These are phyloP conservation scores for Cherax quadricarinatus DNA, from an alignment of 1,140 invertebrate species.

Conservation along the genomic window DNA sequence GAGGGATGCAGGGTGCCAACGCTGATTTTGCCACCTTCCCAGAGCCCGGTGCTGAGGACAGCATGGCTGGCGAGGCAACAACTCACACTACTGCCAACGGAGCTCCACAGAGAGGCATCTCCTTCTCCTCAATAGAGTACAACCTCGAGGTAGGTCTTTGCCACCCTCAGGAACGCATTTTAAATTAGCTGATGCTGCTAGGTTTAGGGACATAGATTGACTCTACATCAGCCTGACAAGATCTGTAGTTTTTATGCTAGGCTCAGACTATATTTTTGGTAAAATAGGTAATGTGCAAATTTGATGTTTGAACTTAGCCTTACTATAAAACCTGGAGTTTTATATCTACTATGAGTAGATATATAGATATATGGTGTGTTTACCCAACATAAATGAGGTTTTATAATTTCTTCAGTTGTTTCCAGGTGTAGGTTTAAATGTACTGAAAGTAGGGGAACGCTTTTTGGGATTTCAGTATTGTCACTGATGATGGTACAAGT, in stretches of 20 bases:
- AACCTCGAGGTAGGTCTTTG: slow-evolving; percentile 32
- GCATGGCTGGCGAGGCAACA: too few relatives aligned
- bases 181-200: too few relatives aligned
- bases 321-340: too few relatives aligned
- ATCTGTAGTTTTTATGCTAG: too few relatives aligned
- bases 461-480: background rate
- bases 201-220: too few relatives aligned
- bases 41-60: background rate
- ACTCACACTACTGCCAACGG: background rate
- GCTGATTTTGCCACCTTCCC: slow-evolving; percentile 2
- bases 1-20: background rate
- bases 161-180: background rate
- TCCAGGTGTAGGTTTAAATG: background rate
- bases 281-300: too few relatives aligned
- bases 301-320: too few relatives aligned
- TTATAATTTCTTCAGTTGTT: background rate
- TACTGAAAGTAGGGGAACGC: background rate
- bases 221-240: too few relatives aligned
- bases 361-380: background rate
- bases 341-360: background rate
- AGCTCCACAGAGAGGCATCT: slow-evolving; percentile 3
- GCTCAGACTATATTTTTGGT: too few relatives aligned
- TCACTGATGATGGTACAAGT: background rate
- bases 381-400: background rate
- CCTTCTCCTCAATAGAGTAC: slow-evolving; percentile 59